phyloP scores from a whole-genome alignment of 2,113 vertebrate genomes.

The Chrysemys picta region DNA sequence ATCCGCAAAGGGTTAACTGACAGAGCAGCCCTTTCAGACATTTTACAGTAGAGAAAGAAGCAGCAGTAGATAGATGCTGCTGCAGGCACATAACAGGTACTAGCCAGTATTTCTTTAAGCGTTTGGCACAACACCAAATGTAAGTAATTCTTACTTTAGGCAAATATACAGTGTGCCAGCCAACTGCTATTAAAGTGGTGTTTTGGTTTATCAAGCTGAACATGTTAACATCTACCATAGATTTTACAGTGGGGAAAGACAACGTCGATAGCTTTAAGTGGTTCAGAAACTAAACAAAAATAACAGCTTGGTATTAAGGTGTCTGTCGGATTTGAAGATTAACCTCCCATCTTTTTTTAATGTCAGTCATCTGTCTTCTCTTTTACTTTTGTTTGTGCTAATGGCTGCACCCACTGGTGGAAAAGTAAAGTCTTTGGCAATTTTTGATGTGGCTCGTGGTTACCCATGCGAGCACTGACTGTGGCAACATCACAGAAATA shows the following conservation, averaged over 20 bases:
- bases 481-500: rapidly evolving
- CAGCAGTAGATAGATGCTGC: background rate
- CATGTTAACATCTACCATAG: background rate
- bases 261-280: background rate
- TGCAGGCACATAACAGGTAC: conserved; percentile 18
- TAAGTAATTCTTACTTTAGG: conserved; percentile 57
- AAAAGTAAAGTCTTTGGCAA: conserved; percentile 64
- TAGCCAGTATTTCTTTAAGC: background rate
- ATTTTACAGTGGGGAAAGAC: background rate
- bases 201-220: conserved; percentile 32
- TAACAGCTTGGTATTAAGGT: background rate
- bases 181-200: background rate
- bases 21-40: background rate
- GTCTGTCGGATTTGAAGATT: background rate
- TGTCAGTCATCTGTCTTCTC: background rate
- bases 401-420: conserved; percentile 41
- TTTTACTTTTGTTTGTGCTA: conserved; percentile 58
- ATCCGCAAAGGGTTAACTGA: background rate
- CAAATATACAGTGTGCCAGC: background rate
- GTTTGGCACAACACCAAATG: conserved; percentile 43
- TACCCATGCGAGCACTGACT: background rate
- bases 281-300: background rate
- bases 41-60: conserved; percentile 21
- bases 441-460: background rate
- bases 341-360: conserved; percentile 40